Percentiles rank a stretch among this genome's conserved stretches.
phyloP scores from a whole-genome alignment of 2,113 vertebrate species.

The Pterophyllum scalare region DNA sequence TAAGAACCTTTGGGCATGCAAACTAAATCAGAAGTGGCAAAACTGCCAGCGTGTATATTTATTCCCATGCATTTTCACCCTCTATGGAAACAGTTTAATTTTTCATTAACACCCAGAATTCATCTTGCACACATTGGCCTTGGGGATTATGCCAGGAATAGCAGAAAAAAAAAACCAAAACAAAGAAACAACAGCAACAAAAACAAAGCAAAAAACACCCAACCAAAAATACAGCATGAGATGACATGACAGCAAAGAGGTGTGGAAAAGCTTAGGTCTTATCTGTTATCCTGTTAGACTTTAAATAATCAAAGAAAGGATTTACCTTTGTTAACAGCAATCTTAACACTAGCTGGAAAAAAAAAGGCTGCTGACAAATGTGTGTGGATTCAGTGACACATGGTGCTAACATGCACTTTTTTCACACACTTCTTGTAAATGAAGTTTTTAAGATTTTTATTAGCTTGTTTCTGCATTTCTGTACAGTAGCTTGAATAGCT shows the following conservation, averaged over 20 bases:
- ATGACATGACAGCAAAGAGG: neutral
- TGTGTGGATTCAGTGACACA: neutral
- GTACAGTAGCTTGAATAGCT: neutral
- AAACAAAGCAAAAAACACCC: neutral
- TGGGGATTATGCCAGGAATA: conserved; percentile 20
- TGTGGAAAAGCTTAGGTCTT: neutral
- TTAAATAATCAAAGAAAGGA: neutral
- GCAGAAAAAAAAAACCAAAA: neutral
- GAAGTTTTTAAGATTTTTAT: neutral
- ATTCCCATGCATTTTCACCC: neutral
- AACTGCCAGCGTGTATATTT: neutral
- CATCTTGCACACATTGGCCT: neutral
- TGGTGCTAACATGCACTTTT: neutral
- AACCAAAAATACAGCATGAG: neutral
- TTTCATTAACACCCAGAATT: conserved; percentile 12
- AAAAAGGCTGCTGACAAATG: neutral
- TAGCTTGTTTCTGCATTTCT: neutral
- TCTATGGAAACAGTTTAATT: conserved; percentile 15
- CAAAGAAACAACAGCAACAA: neutral
- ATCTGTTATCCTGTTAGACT: neutral
- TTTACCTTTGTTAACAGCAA: neutral
- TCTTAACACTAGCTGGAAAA: neutral
- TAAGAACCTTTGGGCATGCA: neutral
- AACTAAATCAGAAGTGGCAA: neutral
- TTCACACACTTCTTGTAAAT: neutral